A percentile compares a stretch with the other conserved stretches of the same genome.
Evolutionary conservation across 2,888 invertebrate genomes (phyloP).

Genomic region (Hyposoter dolosus): DNA sequence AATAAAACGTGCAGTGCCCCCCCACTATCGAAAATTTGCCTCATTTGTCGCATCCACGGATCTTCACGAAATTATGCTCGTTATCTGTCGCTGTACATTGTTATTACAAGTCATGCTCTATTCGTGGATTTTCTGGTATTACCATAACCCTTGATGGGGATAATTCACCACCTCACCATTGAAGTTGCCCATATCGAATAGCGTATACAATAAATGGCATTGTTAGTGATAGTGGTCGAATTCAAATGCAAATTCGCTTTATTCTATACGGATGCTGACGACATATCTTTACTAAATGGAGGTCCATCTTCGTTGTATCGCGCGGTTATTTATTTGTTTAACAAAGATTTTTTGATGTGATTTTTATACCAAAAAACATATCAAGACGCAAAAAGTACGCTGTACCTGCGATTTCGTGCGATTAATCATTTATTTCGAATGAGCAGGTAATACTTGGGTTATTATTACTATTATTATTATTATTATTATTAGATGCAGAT

Average conservation of each 20-base stretch:
- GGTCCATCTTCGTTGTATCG: background rate
- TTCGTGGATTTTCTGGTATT: background rate
- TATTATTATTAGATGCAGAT: too few relatives aligned
- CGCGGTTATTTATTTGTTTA: background rate
- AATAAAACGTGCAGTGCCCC: constrained; percentile 34
- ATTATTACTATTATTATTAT: too few relatives aligned
- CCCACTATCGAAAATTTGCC: constrained; percentile 66
- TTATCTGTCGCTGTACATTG: constrained; percentile 13
- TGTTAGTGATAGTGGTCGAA: constrained; percentile 11
- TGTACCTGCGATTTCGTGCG: too few relatives aligned
- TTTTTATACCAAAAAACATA: background rate
- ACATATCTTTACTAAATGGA: background rate
- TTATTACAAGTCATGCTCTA: constrained; percentile 3
- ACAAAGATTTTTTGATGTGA: background rate
- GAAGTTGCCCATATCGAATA: background rate
- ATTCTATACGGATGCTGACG: background rate
- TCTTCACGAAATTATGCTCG: constrained; percentile 35
- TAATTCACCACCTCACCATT: background rate
- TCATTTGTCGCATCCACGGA: constrained; percentile 67
- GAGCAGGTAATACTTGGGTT: too few relatives aligned
- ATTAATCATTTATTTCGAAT: too few relatives aligned
- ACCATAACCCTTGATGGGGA: background rate
- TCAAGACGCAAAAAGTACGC: background rate
- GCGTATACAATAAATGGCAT: background rate
- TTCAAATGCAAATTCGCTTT: background rate